Base-by-base conservation (phyloP, 2,888 invertebrate species). In the Vanessa cardui region DNA sequence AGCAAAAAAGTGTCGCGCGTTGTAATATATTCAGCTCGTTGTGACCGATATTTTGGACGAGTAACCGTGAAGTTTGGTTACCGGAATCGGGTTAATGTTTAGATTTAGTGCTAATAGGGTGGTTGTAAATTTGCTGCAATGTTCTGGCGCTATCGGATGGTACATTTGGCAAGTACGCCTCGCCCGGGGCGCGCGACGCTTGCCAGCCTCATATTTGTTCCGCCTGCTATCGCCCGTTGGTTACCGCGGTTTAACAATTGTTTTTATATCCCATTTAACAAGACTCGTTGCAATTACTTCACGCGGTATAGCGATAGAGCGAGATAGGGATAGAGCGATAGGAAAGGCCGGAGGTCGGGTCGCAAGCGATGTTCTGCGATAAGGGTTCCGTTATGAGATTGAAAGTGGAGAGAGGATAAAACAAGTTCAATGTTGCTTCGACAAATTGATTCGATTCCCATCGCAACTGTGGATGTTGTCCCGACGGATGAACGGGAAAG, bases 41-140 rank as follows among this genome's bases (percentile, higher is more conserved):
- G 80, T 84, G 87, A 86, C 86, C 90, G 85, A 88, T 86, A 89
- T 89, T 85, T 80, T 73, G 80, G 74, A 77, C 78, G 80, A 82
- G 84, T 82, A 87, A 78, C 83, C 82, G 83, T 87, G 87, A 89
- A 90, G 88, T 88, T 90, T 83, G 88, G 89, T 88, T 88, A 88
- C 83, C 80, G 82, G 84, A 91, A 89, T 87, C 88, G 90, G 92
- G 92, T 92, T 91, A 92, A 91, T 92, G 90, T 91, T 90, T 92
- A 91, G 90, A 92, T 92, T 92, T 92, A 92, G 90, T 92, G 92
- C 90, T 91, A 91, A 91, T 92, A 91, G 90, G 88, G 86, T 86
- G 86, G 91, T 83, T 87, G 89, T 92, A 91, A 91, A 91, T 91
- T 89, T 83, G 83, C 85, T 82, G 83, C 89, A 88, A 89, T 90